Evolutionary conservation across 2,113 vertebrate species (phyloP), one percentile per base, ranked within the genome.

Genomic region (Monopterus albus): DNA sequence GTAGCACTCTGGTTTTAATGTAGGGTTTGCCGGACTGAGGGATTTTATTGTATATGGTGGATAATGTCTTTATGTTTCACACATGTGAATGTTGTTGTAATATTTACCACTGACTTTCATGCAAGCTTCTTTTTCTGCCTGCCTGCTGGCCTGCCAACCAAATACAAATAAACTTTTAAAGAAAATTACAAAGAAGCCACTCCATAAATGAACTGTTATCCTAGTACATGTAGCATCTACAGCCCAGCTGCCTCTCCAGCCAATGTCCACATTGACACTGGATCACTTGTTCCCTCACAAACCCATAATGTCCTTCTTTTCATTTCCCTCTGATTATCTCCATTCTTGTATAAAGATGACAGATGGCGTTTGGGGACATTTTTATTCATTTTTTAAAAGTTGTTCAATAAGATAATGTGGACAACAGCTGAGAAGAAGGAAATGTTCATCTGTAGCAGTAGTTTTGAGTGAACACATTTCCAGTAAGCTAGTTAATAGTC

Each of bases 301-400:
- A 67, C 62, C 31, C 51, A 55, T 1, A 13, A 51, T n/a, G 3
- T 15, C 61, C 31, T 43, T 58, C 23, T 61, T 40, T 29, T 66
- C 26, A 35, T 72, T 39, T 64, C 26, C 39, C 63, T 29, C 40
- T 53, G 45, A 71, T 72, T 57, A 26, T 76, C 51, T 38, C 26
- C 52, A 10, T 56, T 50, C 26, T 65, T 57, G n/a, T 51, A 40
- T 52, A 74, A 77, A 67, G 29, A 82, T 56, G 25, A 62, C 78
- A 49, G 60, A 60, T 74, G 59, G 33, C 55, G 43, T 68, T 64
- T 28, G 36, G 39, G 65, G 67, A 68, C 55, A 55, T 45, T 64
- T 43, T 23, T 17, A 26, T 51, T 20, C 21, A 2, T 43, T 63
- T 43, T 36, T 21, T 12, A 12, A 20, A 18, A 15, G 17, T 43